Conservation (phyloP, 2,888 invertebrate species). For the Sphaerophoria taeniata region DNA sequence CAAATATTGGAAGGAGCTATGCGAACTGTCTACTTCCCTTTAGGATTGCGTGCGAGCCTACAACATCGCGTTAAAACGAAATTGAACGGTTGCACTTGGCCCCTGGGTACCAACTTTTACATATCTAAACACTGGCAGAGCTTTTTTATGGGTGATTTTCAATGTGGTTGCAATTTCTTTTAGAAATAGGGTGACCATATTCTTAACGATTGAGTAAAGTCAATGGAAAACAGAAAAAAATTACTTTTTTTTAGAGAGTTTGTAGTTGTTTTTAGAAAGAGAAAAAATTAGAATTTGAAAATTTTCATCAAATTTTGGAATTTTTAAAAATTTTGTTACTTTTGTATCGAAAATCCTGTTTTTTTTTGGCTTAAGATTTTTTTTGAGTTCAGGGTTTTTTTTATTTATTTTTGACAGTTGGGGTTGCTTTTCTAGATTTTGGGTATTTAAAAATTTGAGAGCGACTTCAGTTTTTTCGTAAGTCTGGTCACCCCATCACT, state of each 20-base stretch:
- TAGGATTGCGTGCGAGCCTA: conserved; percentile 67
- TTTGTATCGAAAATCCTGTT: no score
- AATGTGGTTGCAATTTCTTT: conserved; percentile 1
- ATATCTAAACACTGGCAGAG: background rate
- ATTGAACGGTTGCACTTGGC: conserved; percentile 73
- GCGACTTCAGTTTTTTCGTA: background rate
- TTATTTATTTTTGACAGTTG: no score
- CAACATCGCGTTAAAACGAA: conserved; percentile 70
- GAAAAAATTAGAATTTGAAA: no score
- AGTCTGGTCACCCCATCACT: background rate
- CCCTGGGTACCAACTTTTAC: conserved; percentile 45
- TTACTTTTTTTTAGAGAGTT: no score
- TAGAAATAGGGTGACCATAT: conserved; percentile 6
- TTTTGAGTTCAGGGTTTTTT: no score
- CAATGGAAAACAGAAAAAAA: background rate
- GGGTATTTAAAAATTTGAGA: no score
- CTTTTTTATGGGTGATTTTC: conserved; percentile 6
- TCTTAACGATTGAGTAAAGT: background rate
- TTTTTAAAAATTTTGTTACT: no score
- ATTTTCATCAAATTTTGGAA: no score
- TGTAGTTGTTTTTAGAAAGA: background rate
- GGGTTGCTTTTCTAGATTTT: no score
- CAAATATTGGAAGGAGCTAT: conserved; percentile 58
- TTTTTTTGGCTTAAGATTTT: no score
- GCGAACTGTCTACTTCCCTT: conserved; percentile 29